Conservation (phyloP, 1,140 invertebrate genomes). For the Ceratina calcarata region DNA sequence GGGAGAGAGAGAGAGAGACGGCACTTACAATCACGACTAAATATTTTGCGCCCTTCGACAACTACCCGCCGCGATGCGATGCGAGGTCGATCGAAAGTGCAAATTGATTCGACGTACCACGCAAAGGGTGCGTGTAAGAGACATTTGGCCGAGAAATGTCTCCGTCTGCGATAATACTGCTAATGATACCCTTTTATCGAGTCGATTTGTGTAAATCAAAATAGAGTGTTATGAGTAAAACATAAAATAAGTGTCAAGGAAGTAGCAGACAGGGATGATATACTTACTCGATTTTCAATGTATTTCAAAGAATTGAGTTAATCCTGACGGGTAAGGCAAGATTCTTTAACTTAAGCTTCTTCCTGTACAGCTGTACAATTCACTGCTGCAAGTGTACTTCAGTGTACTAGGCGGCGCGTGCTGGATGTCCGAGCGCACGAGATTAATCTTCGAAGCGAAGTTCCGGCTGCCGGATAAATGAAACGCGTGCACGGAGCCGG, state of each 20-base stretch:
- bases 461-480: background rate
- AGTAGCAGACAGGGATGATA: too few species aligned
- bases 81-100: background rate
- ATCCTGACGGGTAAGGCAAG: too few species aligned
- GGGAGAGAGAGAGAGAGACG: slow-evolving; percentile 44
- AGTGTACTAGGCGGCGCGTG: background rate
- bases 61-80: background rate
- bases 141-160: background rate
- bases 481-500: slow-evolving; percentile 16
- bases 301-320: too few species aligned
- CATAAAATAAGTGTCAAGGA: too few species aligned
- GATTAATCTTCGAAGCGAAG: slow-evolving; percentile 42
- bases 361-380: too few species aligned
- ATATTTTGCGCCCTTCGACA: slow-evolving; percentile 73
- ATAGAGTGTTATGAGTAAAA: background rate
- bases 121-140: background rate
- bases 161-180: background rate
- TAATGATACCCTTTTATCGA: slow-evolving; percentile 7
- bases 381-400: background rate
- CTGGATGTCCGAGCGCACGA: slow-evolving; percentile 23
- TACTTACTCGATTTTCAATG: too few species aligned
- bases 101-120: slow-evolving; percentile 41
- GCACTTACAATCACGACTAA: slow-evolving; percentile 75
- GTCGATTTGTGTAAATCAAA: background rate
- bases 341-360: too few species aligned